Conservation (phyloP, 2,113 vertebrate species). For the Aleadryas rufinucha region DNA sequence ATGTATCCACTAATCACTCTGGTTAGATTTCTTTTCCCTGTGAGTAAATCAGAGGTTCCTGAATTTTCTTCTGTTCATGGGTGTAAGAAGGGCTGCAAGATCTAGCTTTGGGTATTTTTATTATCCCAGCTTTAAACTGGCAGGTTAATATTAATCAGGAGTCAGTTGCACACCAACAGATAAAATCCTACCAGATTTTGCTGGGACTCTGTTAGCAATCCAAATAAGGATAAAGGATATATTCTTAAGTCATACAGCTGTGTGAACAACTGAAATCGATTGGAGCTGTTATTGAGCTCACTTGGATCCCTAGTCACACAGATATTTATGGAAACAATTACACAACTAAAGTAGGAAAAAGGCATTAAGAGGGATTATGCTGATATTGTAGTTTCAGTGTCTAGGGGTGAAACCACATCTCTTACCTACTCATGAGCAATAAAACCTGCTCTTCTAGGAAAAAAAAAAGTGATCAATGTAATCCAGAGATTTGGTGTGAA, state of each 20-base stretch:
- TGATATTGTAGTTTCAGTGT: slow-evolving; percentile 14
- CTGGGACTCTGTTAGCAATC: slow-evolving; percentile 5
- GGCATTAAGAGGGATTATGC: slow-evolving; percentile 29
- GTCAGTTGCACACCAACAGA: background rate
- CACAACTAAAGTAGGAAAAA: slow-evolving; percentile 12
- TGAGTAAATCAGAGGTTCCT: background rate
- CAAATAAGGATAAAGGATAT: slow-evolving; percentile 29
- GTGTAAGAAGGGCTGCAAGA: background rate
- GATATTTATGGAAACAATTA: slow-evolving; percentile 30
- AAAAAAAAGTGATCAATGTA: background rate
- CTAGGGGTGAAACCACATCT: background rate
- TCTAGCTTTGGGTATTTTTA: background rate
- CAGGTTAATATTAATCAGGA: slow-evolving; percentile 3
- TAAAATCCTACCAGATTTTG: slow-evolving; percentile 25
- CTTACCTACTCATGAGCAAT: background rate
- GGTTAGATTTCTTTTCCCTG: background rate
- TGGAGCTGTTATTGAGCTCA: background rate
- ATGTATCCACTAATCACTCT: background rate
- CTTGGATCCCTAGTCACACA: background rate
- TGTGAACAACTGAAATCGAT: slow-evolving; percentile 24
- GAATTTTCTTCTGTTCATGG: background rate
- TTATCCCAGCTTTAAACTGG: slow-evolving; percentile 16
- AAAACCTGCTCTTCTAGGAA: background rate
- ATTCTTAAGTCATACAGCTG: slow-evolving; percentile 2
- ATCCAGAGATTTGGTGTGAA: background rate